Evolutionary conservation across 2,113 vertebrate genomes (phyloP).

Genomic region (Notothenia rossii): DNA sequence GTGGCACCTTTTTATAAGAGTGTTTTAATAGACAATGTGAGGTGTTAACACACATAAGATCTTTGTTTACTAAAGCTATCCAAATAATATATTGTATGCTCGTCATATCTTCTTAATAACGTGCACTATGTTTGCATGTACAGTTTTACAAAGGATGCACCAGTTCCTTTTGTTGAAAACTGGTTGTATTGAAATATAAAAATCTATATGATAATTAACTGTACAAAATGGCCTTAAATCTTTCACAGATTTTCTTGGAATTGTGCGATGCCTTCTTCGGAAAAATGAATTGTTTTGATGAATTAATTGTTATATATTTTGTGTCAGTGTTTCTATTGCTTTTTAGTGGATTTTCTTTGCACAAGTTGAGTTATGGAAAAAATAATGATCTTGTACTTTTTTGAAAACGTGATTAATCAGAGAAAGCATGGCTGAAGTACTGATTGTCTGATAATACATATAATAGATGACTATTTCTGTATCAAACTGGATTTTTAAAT

Average conservation of each 20-base stretch:
- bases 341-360: constrained; percentile 88
- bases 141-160: constrained; percentile 93
- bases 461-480: constrained; percentile 88
- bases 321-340: constrained; percentile 89
- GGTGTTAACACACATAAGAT: constrained; percentile 84
- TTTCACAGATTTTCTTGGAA: constrained; percentile 92
- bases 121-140: constrained; percentile 94
- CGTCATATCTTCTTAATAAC: constrained; percentile 87
- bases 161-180: constrained; percentile 89
- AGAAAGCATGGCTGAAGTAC: constrained; percentile 91
- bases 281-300: constrained; percentile 82
- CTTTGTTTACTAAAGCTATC: constrained; percentile 90
- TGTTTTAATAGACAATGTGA: constrained; percentile 82
- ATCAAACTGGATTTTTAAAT: constrained; percentile 85
- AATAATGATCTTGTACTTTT: constrained; percentile 88
- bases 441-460: constrained; percentile 85
- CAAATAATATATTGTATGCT: constrained; percentile 89
- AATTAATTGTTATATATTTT: constrained; percentile 80
- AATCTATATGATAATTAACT: constrained; percentile 80
- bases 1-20: constrained; percentile 59
- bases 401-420: constrained; percentile 85
- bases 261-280: constrained; percentile 95
- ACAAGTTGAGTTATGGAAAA: constrained; percentile 84
- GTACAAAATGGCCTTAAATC: constrained; percentile 99
- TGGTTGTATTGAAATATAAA: constrained; percentile 86